Evolutionary conservation across 2,113 vertebrate genomes (phyloP).

Genomic region (Puma concolor): DNA sequence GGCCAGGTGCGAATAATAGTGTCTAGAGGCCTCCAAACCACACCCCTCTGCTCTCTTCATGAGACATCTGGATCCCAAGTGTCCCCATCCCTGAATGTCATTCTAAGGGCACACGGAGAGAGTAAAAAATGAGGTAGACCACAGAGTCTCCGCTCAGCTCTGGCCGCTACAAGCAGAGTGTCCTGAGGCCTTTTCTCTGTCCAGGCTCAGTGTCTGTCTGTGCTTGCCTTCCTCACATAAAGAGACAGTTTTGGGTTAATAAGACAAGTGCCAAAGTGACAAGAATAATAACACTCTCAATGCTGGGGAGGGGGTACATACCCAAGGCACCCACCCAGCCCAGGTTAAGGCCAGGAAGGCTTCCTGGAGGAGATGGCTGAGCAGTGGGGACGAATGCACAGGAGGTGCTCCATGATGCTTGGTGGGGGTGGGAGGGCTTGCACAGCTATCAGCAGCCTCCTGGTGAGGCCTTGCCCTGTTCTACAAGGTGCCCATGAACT

Average conservation of each 20-base stretch:
- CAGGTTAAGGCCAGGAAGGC: background rate
- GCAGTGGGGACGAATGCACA: background rate
- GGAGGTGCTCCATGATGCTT: background rate
- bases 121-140: background rate
- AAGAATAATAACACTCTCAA: background rate
- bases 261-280: background rate
- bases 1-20: background rate
- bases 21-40: background rate
- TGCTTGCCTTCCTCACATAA: background rate
- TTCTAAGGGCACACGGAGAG: background rate
- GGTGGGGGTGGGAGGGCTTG: background rate
- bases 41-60: background rate
- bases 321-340: background rate
- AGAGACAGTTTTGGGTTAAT: background rate
- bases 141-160: background rate
- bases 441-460: background rate
- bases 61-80: background rate
- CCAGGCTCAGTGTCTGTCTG: fast-evolving
- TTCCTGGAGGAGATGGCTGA: background rate
- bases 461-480: background rate
- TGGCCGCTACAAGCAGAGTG: background rate
- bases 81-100: background rate
- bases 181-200: background rate
- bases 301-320: background rate
- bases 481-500: background rate